Evolutionary conservation across 2,888 invertebrate species (phyloP), one percentile per base, ranked within the genome.

Genomic region (Dryobota labecula): DNA sequence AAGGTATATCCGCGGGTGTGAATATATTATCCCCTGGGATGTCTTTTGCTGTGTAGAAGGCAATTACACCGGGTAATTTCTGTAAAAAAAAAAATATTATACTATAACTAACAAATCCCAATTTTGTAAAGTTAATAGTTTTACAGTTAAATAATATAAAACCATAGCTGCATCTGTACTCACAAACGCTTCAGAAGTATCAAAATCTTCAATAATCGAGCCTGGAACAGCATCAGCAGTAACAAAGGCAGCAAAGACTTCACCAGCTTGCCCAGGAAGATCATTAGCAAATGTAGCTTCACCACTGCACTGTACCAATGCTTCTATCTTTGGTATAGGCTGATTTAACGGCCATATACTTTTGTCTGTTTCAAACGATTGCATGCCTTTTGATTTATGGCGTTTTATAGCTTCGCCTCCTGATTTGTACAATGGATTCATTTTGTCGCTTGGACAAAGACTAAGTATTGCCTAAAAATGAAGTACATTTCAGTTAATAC

Each of bases 201-300:
- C 97, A 58, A 98, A 96, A 57, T 87, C 92, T 18, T 94, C 92
- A 43, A 98, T 95, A 1, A 72, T 15, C 45, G 92, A 95, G 2
- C 97, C 98, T 74, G 92, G 90, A 70, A 96, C 85, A 73, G 96
- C 90, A 45, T 90, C 92, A 20, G 94, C 93, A 2, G 96, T 88
- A 0, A 97, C 97, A 82, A 97, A 97, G 0, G 97, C 97, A 20
- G 97, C 98, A 88, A 96, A 97, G 0, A 98, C 96, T 92, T 98
- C 97, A 82, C 97, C 96, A 0, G 96, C 94, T 7, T 94, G 88
- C 0, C 94, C 90, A n/a, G 96, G 96, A 45, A 97, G 90, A 85
- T 98, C 98, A 84, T 97, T 97, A 0, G 97, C 93, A 89, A 97
- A 98, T 78, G 96, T 93, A 0, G 97, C 97, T 90, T 98, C 97